Conservation (phyloP, 2,888 invertebrate genomes). For the Piscicola geometra region DNA sequence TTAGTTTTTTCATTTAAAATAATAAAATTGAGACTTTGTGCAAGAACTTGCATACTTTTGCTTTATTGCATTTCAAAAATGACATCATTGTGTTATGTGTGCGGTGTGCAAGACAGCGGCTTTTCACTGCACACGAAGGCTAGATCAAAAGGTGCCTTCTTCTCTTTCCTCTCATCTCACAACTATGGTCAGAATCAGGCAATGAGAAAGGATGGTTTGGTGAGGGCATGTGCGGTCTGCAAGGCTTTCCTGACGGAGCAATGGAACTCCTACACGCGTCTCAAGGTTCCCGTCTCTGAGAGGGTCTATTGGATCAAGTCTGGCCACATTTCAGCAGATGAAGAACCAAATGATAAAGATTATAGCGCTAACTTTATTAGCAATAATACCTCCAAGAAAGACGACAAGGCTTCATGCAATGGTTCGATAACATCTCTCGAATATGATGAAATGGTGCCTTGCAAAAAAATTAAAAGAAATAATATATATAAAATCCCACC, state of each 20-base stretch:
- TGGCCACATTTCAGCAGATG: neutral
- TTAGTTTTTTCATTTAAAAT: no score
- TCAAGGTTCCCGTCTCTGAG: constrained; percentile 77
- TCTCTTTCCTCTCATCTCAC: constrained; percentile 81
- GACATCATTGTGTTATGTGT: constrained; percentile 51
- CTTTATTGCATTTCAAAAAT: no score
- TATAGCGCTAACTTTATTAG: no score
- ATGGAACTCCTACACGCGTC: constrained; percentile 84
- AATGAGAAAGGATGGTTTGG: constrained; percentile 59
- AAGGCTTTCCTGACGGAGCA: constrained; percentile 79
- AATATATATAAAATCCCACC: no score
- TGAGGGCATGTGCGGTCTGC: constrained; percentile 78
- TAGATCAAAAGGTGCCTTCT: constrained; percentile 65
- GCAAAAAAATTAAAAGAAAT: no score
- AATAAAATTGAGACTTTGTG: neutral
- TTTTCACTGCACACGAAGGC: constrained; percentile 61
- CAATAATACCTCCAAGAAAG: no score
- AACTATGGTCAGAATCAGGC: no score
- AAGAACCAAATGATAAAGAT: neutral
- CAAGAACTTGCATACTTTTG: neutral
- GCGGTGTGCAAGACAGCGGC: constrained; percentile 51
- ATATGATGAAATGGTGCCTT: no score
- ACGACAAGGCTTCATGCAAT: no score
- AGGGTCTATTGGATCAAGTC: constrained; percentile 83
- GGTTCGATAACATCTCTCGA: no score